Evolutionary conservation across 2,797 vertebrate species (phyloP), one percentile per base, ranked within the genome.

Genomic region (Paratrypauchen microcephalus): DNA sequence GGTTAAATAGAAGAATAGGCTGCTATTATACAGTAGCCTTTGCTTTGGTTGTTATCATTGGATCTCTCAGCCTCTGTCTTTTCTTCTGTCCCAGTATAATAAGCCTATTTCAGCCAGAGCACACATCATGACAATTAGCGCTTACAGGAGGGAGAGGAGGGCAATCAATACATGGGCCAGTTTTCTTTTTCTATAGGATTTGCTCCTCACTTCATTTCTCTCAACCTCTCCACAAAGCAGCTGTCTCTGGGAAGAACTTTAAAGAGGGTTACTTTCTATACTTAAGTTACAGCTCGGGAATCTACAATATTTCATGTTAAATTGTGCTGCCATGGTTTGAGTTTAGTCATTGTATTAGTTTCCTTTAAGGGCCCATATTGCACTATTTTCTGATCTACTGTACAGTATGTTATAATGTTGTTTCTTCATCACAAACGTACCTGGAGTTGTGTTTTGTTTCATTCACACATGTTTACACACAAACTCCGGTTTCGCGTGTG

Each of bases 101-200:
- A 86, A 71, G 41, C 58, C 68, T 77, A 15, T 62, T 56, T 62
- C 70, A 68, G 66, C 65, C 68, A 74, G 80, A 83, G 75, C 76
- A 80, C 79, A 70, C 78, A 83, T 88, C 83, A 73, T 72, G 65
- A 78, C 78, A 87, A 81, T 87, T 85, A 83, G 74, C 69, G 73
- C 73, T 61, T 69, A 69, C 61, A 74, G 81, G 47, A 57, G 66
- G 41, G 28, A 62, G 65, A 64, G 39, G 59, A 59, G 62, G 64
- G 71, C 76, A 77, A 45, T 83, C 56, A 72, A 77, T 65, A 64
- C 66, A 58, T 39, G 54, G 45, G 19, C 1, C 39, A 71, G 69
- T 66, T 62, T 23, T 69, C 19, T 21, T 21, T 68, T 36, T 45
- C 15, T 56, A 64, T 39, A 45, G 15, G 52, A 19, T 78, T 56